These are phyloP conservation scores for Porites rus DNA, from an alignment of 92 coral and sea anemone genomes.

Conservation along the genomic window DNA sequence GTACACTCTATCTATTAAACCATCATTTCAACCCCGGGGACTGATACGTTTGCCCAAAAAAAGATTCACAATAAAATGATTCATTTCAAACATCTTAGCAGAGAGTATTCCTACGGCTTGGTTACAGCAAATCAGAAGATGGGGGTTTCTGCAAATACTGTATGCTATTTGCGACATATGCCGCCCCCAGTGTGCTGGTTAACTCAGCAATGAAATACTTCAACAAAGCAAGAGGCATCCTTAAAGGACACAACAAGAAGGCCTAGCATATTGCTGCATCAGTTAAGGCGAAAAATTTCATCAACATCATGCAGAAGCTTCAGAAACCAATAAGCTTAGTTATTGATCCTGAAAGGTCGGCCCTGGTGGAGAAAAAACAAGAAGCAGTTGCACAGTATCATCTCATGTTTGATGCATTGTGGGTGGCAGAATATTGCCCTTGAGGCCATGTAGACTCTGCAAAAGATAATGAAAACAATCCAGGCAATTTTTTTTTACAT, in stretches of 20 bases:
- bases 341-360: conserved; percentile 8
- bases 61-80: conserved; percentile 19
- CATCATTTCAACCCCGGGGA: conserved; percentile 33
- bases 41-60: conserved; percentile 17
- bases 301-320: conserved; percentile 7
- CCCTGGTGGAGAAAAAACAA: neutral
- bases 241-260: conserved; percentile 44
- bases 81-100: conserved; percentile 22
- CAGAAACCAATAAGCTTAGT: conserved; percentile 25
- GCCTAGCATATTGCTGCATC: conserved; percentile 38
- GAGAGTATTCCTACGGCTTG: conserved; percentile 38
- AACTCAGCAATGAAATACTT: conserved; percentile 24
- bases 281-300: conserved; percentile 29
- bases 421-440: no score
- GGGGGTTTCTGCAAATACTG: conserved; percentile 43
- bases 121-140: conserved; percentile 42
- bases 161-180: conserved; percentile 25
- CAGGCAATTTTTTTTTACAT: conserved; percentile 9
- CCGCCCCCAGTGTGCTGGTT: conserved; percentile 27
- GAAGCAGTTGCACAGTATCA: no score
- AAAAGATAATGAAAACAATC: conserved; percentile 1
- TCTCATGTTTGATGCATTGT: no score
- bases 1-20: neutral
- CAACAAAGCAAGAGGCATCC: conserved; percentile 35
- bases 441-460: no score